phyloP scores from a whole-genome alignment of 2,888 invertebrate genomes.

The Eupithecia inturbata region DNA sequence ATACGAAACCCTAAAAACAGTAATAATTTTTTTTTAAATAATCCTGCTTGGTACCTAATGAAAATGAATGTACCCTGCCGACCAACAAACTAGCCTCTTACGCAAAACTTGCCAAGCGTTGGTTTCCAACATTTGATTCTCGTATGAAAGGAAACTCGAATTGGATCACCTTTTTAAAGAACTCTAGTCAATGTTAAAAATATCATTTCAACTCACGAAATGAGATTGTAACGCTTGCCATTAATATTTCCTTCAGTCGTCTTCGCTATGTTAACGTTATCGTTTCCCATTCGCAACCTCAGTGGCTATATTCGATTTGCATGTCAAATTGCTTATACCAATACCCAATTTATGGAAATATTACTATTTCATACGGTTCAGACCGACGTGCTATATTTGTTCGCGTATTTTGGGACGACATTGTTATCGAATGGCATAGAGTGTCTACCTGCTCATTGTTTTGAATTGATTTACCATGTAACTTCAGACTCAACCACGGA shows the following conservation, averaged over 20 bases:
- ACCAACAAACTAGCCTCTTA: background rate
- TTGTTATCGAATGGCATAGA: slow-evolving; percentile 18
- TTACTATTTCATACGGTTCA: slow-evolving; percentile 46
- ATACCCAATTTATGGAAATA: slow-evolving; percentile 31
- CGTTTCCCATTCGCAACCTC: slow-evolving; percentile 28
- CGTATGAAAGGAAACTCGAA: background rate
- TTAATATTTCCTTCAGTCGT: slow-evolving; percentile 22
- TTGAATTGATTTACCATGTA: background rate
- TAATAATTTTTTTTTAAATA: too few relatives aligned
- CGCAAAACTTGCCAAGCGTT: background rate
- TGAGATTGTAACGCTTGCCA: background rate
- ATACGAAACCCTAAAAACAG: too few relatives aligned
- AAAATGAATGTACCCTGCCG: too few relatives aligned
- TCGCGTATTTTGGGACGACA: slow-evolving; percentile 2
- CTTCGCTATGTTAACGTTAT: slow-evolving; percentile 25
- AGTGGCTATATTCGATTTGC: slow-evolving; percentile 31
- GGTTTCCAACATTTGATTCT: background rate
- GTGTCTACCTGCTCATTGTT: slow-evolving; percentile 42
- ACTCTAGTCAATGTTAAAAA: background rate
- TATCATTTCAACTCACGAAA: background rate
- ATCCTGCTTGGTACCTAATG: too few relatives aligned
- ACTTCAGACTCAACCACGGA: background rate
- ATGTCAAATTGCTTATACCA: slow-evolving; percentile 33
- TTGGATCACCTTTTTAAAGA: background rate
- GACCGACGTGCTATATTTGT: slow-evolving; percentile 30